Conservation (phyloP, 1,140 invertebrate genomes). For the Arctopsyche grandis region DNA sequence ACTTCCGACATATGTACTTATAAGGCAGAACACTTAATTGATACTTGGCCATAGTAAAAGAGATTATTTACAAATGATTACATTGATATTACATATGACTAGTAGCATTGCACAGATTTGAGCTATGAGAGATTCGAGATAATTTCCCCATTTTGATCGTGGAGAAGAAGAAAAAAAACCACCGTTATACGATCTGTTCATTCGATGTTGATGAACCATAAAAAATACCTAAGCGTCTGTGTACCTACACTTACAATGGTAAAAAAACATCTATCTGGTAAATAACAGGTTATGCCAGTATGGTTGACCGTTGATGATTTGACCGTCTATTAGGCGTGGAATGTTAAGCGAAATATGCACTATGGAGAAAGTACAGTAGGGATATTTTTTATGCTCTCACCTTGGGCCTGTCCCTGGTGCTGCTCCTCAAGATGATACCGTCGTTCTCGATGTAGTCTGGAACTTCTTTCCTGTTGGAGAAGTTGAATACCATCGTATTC, state of each 20-base stretch:
- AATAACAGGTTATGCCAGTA: slow-evolving; percentile 29
- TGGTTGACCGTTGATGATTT: slow-evolving; percentile 14
- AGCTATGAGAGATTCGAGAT: neutral
- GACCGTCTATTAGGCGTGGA: neutral
- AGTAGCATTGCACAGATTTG: too few relatives aligned
- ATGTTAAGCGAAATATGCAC: neutral
- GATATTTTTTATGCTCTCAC: slow-evolving; percentile 64
- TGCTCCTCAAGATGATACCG: slow-evolving; percentile 76
- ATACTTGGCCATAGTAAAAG: too few relatives aligned
- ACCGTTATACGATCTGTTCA: slow-evolving; percentile 4
- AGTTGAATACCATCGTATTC: slow-evolving; percentile 88
- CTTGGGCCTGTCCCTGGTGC: slow-evolving; percentile 75
- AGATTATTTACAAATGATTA: too few relatives aligned
- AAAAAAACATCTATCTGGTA: neutral
- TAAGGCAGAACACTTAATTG: too few relatives aligned
- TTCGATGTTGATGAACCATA: slow-evolving; percentile 22
- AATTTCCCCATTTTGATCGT: slow-evolving; percentile 2
- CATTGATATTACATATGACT: too few relatives aligned
- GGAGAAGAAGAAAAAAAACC: neutral
- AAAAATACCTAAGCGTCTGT: slow-evolving; percentile 9
- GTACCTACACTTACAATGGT: neutral
- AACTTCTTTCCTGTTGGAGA: slow-evolving; percentile 82
- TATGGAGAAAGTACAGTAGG: neutral
- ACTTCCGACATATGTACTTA: too few relatives aligned
- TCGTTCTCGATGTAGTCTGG: slow-evolving; percentile 92